phyloP scores from a whole-genome alignment of 2,888 invertebrate genomes.

The Resseliella maxima region DNA sequence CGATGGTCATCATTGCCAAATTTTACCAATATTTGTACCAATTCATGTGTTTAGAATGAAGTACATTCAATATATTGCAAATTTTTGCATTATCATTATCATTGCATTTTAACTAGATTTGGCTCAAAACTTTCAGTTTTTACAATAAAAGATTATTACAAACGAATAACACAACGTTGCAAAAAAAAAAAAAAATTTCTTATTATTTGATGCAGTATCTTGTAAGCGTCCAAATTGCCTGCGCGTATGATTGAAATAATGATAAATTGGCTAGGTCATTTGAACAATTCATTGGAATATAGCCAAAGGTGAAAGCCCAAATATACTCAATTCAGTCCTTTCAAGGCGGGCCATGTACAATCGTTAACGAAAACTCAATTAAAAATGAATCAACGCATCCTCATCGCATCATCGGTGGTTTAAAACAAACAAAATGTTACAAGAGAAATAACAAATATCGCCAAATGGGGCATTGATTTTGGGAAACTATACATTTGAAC shows the following conservation, averaged over 20 bases:
- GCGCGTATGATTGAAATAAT: conserved; percentile 32
- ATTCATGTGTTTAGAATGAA: too few relatives aligned
- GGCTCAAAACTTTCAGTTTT: background rate
- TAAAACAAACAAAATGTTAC: conserved; percentile 23
- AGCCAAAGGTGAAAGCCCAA: conserved; percentile 46
- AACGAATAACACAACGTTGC: background rate
- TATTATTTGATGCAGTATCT: too few relatives aligned
- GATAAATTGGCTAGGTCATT: conserved; percentile 39
- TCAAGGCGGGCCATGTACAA: background rate
- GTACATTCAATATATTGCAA: too few relatives aligned
- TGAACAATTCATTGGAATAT: conserved; percentile 1
- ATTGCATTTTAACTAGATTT: too few relatives aligned
- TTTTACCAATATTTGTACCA: too few relatives aligned
- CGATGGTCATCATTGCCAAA: background rate
- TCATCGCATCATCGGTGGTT: background rate
- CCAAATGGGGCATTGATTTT: background rate
- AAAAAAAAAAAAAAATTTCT: background rate
- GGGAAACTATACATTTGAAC: background rate
- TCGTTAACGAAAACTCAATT: conserved; percentile 49
- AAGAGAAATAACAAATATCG: background rate
- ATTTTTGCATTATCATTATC: too few relatives aligned
- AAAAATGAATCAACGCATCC: conserved; percentile 45
- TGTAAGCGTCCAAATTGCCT: background rate
- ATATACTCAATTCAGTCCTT: background rate
- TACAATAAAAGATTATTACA: background rate